phyloP scores from a whole-genome alignment of 2,888 invertebrate species.

The Meganola albula region DNA sequence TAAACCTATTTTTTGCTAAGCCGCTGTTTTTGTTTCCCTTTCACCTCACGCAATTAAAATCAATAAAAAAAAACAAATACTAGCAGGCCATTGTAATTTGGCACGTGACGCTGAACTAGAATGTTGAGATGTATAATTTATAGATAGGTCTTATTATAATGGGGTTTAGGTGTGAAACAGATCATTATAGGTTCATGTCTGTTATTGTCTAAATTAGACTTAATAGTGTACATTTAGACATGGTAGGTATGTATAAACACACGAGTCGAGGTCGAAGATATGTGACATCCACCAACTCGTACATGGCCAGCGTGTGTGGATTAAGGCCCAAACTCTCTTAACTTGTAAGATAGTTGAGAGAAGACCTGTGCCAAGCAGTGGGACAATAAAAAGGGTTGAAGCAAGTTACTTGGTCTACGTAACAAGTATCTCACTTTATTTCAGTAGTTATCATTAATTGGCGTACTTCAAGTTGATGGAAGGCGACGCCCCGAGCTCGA shows the following conservation, averaged over 20 bases:
- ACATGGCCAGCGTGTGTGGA: no score
- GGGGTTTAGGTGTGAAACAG: constrained; percentile 43
- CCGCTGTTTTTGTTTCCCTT: constrained; percentile 47
- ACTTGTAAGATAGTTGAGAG: no score
- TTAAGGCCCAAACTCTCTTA: no score
- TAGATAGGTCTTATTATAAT: constrained; percentile 28
- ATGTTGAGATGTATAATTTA: constrained; percentile 2
- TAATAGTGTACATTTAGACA: no score
- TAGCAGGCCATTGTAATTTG: constrained; percentile 24
- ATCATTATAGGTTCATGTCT: constrained; percentile 45
- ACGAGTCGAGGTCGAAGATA: no score
- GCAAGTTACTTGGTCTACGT: no score
- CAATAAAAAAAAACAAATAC: constrained; percentile 37
- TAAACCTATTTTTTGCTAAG: no score
- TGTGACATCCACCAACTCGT: no score
- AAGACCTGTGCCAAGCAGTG: no score
- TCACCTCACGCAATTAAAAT: constrained; percentile 50
- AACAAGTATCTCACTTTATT: constrained; percentile 23
- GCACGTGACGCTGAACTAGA: constrained; percentile 3
- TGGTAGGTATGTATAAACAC: no score
- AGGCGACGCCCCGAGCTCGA: constrained; percentile 25
- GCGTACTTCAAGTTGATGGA: constrained; percentile 23
- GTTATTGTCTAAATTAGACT: no score
- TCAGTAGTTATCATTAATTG: constrained; percentile 20
- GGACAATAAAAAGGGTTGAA: no score